A percentile compares a stretch with the other conserved stretches of the same genome.
phyloP scores from a whole-genome alignment of 1,140 invertebrate genomes.

The Magallana angulata region DNA sequence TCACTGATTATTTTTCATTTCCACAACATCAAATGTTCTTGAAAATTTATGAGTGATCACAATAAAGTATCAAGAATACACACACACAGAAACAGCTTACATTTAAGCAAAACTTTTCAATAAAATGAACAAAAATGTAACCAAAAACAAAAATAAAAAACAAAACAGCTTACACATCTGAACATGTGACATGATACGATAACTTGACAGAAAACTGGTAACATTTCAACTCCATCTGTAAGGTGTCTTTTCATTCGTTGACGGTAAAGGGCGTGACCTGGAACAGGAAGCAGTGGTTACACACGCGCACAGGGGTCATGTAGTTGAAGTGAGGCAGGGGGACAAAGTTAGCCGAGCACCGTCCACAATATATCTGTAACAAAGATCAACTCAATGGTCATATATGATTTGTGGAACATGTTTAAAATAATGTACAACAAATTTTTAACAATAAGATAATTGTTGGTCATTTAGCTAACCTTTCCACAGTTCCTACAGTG shows the following conservation, averaged over 20 bases:
- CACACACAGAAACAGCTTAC: too few species aligned
- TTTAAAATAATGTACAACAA: too few species aligned
- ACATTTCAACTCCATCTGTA: neutral
- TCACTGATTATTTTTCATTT: too few species aligned
- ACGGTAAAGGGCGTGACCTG: conserved; percentile 78
- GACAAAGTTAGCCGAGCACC: conserved; percentile 95
- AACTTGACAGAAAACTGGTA: neutral
- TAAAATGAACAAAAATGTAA: too few species aligned
- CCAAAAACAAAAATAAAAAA: too few species aligned
- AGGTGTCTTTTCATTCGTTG: conserved; percentile 73
- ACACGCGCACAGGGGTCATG: conserved; percentile 94
- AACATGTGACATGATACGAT: neutral
- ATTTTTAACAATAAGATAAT: too few species aligned
- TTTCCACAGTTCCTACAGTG: conserved; percentile 96
- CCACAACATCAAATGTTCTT: too few species aligned
- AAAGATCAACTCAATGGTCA: conserved; percentile 45
- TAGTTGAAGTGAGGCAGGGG: conserved; percentile 95
- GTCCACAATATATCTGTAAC: conserved; percentile 92
- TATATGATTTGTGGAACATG: too few species aligned
- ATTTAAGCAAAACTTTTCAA: too few species aligned
- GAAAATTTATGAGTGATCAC: too few species aligned
- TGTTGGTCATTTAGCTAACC: conserved; percentile 70
- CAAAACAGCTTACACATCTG: too few species aligned
- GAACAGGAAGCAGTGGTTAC: conserved; percentile 91
- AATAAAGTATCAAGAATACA: too few species aligned